A percentile compares a stretch with the other conserved stretches of the same genome.
Evolutionary conservation across 2,888 invertebrate genomes (phyloP).

Genomic region (Plagiodera versicolora): DNA sequence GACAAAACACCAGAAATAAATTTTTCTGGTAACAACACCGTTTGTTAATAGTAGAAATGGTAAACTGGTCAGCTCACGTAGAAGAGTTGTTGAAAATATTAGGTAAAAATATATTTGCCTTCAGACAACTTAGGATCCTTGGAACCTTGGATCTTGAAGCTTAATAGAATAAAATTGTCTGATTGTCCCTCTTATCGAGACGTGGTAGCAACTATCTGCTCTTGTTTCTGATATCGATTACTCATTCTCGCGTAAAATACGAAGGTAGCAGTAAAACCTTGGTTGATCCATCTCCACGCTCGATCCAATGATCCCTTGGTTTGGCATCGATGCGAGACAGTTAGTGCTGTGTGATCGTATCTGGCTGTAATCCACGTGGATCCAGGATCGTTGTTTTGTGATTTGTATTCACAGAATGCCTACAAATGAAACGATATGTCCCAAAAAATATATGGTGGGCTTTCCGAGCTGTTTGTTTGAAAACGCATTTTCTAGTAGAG

Average conservation of each 20-base stretch:
- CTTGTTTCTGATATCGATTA: not conserved
- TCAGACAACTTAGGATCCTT: too few species aligned
- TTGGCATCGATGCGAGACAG: constrained; percentile 8
- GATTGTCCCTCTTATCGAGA: too few species aligned
- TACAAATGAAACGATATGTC: constrained; percentile 43
- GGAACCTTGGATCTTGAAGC: too few species aligned
- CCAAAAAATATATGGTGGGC: constrained; percentile 22
- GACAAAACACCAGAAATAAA: too few species aligned
- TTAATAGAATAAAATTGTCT: too few species aligned
- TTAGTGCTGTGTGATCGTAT: constrained; percentile 34
- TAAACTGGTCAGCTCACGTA: too few species aligned
- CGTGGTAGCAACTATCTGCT: too few species aligned
- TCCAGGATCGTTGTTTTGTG: constrained; percentile 50
- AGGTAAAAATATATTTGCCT: too few species aligned
- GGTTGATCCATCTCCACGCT: not conserved
- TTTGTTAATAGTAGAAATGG: too few species aligned
- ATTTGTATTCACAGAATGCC: constrained; percentile 50
- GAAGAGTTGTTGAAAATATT: too few species aligned
- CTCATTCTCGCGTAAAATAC: not conserved
- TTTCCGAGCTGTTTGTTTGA: constrained; percentile 33
- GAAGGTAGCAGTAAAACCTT: not conserved
- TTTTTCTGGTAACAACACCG: too few species aligned
- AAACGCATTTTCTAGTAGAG: constrained; percentile 39
- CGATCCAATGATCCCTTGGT: constrained; percentile 1
- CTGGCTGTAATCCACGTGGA: constrained; percentile 49